A percentile compares a stretch with the other conserved stretches of the same genome.
Evolutionary conservation across 2,888 invertebrate genomes (phyloP).

Genomic region (Idaea dimidiata): DNA sequence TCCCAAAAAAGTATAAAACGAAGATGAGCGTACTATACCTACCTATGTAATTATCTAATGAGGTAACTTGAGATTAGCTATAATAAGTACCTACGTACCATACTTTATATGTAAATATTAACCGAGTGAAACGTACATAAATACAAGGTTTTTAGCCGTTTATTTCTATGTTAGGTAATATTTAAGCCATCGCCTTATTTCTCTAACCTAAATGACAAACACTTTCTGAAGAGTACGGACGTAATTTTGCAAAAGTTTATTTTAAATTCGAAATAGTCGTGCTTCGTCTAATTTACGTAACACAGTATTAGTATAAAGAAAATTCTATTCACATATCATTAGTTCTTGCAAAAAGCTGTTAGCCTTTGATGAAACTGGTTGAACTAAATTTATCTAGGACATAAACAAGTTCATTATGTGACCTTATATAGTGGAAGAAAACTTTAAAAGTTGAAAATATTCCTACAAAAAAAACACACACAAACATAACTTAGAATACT

Average conservation of each 20-base stretch:
- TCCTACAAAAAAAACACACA: too few relatives aligned
- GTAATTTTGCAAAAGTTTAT: too few relatives aligned
- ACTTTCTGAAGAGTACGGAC: too few relatives aligned
- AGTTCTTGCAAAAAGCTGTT: slow-evolving; percentile 21
- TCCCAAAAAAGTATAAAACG: background rate
- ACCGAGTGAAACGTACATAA: background rate
- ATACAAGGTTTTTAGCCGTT: background rate
- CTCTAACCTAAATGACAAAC: background rate
- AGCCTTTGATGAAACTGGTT: slow-evolving; percentile 15
- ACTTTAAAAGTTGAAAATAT: background rate
- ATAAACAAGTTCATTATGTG: slow-evolving; percentile 8
- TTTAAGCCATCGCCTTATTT: background rate
- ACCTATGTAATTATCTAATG: background rate
- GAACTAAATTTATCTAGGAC: slow-evolving; percentile 11
- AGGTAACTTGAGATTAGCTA: background rate
- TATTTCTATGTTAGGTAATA: background rate
- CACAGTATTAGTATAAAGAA: background rate
- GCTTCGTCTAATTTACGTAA: background rate
- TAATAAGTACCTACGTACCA: background rate
- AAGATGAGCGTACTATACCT: background rate
- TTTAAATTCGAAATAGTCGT: background rate
- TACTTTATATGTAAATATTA: background rate
- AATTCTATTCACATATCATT: slow-evolving; percentile 20
- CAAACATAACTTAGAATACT: too few relatives aligned
- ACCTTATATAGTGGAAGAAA: background rate